phyloP scores from a whole-genome alignment of 2,888 invertebrate genomes.

The Caenorhabditis parvicauda region DNA sequence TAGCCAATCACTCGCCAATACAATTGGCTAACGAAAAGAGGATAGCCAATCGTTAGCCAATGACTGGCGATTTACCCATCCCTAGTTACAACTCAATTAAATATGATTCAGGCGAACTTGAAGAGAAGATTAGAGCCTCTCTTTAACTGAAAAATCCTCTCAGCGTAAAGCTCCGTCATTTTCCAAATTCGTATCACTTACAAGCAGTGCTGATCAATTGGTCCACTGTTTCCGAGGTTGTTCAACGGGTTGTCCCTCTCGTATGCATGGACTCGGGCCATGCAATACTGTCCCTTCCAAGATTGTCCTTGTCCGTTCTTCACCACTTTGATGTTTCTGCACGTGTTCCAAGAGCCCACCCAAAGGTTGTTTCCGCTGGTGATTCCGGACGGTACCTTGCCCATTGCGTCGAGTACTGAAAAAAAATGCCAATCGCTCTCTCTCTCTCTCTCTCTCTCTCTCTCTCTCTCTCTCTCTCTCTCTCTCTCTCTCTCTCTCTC shows the following conservation, averaged over 20 bases:
- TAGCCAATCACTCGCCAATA: no score
- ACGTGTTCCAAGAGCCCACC: slow-evolving; percentile 61
- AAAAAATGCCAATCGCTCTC: no score
- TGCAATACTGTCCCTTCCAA: slow-evolving; percentile 61
- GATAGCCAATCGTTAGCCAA: no score
- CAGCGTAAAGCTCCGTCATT: neutral
- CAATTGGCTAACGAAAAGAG: no score
- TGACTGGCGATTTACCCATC: no score
- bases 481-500: no score
- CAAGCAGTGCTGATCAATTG: slow-evolving; percentile 41
- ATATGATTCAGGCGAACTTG: no score
- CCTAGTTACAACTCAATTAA: no score
- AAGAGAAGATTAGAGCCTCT: no score
- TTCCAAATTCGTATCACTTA: slow-evolving; percentile 19
- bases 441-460: no score
- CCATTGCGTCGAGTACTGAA: slow-evolving; percentile 60
- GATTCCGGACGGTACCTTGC: slow-evolving; percentile 62
- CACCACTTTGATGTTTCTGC: slow-evolving; percentile 54
- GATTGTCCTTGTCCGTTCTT: slow-evolving; percentile 58
- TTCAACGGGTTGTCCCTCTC: slow-evolving; percentile 59
- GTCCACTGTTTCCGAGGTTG: slow-evolving; percentile 32
- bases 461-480: no score
- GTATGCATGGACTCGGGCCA: slow-evolving; percentile 57
- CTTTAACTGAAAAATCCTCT: neutral
- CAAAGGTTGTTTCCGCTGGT: slow-evolving; percentile 63